Evolutionary conservation across 2,797 vertebrate species (phyloP), one percentile per base, ranked within the genome.

Genomic region (Pipistrellus pipistrellus): DNA sequence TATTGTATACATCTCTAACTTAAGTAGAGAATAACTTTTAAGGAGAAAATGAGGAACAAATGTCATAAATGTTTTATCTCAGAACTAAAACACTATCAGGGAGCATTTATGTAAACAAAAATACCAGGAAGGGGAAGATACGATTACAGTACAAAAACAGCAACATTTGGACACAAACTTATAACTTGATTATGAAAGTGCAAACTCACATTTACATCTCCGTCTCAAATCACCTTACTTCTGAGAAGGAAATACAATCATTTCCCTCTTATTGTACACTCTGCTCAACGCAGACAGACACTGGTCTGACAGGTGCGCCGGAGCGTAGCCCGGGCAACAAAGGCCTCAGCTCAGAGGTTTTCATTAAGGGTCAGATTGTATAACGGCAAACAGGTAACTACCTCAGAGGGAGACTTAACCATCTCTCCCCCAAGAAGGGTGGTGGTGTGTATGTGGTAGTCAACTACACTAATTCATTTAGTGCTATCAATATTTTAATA

Each of bases 381-480:
- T 44, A 51, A 88, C 7, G 46, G 51, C 62, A 78, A 92, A 53
- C 20, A 48, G 35, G 55, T 48, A 80, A 76, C 48, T 57, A 53
- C 21, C 46, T 44, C n/a, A 55, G 7, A 86, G 35, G n/a, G 17
- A 88, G 75, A 92, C 30, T 53, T 88, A 92, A 59, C 78, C 71
- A 76, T 13, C 14, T 84, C 4, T 48, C 66, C 32, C 38, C 73
- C 59, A 32, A 55, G 8, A 73, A 35, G 6, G 66, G 12, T 62
- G 27, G 17, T 10, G 4, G 15, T 30, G 17, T 10, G 53, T 1
- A 21, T 30, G 57, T 44, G 27, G 44, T 11, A 21, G 46, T 59
- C 59, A 80, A 95, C 66, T 48, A 91, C 62, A 94, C 46, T 68
- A 86, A 94, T 87, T 86, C 66, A 85, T 84, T 69, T 76, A 84